phyloP scores from a whole-genome alignment of 2,797 vertebrate genomes.

The Kryptolebias ocellatus region DNA sequence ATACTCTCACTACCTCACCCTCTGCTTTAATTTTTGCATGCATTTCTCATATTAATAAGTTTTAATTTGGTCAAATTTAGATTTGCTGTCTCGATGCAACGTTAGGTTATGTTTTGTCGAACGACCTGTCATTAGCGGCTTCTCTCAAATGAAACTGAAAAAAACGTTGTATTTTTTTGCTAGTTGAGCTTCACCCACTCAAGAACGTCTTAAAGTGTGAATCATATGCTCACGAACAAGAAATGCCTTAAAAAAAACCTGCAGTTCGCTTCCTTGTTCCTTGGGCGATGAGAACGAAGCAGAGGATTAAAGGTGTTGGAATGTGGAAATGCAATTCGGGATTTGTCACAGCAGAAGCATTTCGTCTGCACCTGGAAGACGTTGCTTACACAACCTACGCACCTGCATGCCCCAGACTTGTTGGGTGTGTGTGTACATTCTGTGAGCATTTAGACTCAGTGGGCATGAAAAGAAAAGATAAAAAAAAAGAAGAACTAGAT shows the following conservation, averaged over 20 bases:
- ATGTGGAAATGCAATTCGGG: conserved; percentile 61
- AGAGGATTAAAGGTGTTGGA: conserved; percentile 55
- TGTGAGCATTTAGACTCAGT: conserved; percentile 1
- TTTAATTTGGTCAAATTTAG: not conserved
- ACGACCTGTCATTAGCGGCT: conserved; percentile 14
- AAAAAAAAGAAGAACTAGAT: conserved; percentile 3
- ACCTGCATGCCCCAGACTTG: conserved; percentile 57
- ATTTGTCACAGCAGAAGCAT: conserved; percentile 57
- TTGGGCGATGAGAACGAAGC: conserved; percentile 41
- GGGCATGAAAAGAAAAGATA: conserved; percentile 3
- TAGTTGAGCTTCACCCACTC: conserved; percentile 33
- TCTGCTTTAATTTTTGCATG: too few species aligned
- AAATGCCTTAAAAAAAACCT: conserved; percentile 37
- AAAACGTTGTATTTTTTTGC: not conserved
- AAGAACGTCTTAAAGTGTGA: conserved; percentile 35
- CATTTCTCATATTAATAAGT: not conserved
- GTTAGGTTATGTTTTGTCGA: not conserved
- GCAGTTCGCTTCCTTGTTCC: conserved; percentile 17
- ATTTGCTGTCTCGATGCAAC: not conserved
- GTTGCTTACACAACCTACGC: conserved; percentile 65
- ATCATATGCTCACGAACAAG: conserved; percentile 29
- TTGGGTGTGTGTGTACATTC: conserved; percentile 23
- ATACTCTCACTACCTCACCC: too few species aligned
- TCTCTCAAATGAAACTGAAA: conserved; percentile 13
- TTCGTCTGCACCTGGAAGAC: conserved; percentile 66